Evolutionary conservation across 1,140 invertebrate genomes (phyloP).

Genomic region (Colletes latitarsis): DNA sequence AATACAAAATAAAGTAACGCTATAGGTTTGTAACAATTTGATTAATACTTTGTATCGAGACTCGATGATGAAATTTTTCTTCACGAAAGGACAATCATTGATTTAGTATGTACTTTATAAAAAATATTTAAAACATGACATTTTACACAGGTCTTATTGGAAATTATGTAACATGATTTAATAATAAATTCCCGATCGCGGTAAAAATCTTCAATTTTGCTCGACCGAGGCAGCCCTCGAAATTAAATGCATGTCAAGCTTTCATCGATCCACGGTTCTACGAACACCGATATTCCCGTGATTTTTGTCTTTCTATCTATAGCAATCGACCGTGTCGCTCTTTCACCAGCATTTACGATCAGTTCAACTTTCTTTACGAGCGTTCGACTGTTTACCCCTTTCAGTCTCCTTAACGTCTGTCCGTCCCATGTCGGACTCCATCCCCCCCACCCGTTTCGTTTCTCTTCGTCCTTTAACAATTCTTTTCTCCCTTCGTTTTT

Average conservation of each 20-base stretch:
- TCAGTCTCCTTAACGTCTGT: conserved; percentile 64
- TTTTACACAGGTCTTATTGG: too few species aligned
- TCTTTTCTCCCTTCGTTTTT: conserved; percentile 13
- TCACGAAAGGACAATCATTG: too few species aligned
- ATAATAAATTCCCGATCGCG: too few species aligned
- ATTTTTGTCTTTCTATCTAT: conserved; percentile 36
- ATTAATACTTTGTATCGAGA: too few species aligned
- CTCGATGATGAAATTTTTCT: too few species aligned
- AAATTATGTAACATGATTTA: too few species aligned
- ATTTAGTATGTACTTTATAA: too few species aligned
- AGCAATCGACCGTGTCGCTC: conserved; percentile 19
- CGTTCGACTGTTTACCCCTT: conserved; percentile 68
- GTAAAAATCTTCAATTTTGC: conserved; percentile 60
- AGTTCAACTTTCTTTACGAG: conserved; percentile 75
- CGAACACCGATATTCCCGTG: conserved; percentile 30
- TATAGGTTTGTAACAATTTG: too few species aligned
- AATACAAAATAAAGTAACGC: too few species aligned
- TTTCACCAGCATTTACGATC: conserved; percentile 69
- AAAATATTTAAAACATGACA: too few species aligned
- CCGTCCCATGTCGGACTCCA: conserved; percentile 49
- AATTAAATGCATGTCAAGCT: conserved; percentile 44
- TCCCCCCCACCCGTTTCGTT: neutral
- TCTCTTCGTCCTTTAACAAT: conserved; percentile 8
- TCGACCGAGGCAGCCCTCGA: conserved; percentile 35
- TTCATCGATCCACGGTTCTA: neutral